Percentiles rank a stretch among this genome's conserved stretches.
Evolutionary conservation across 2,113 vertebrate species (phyloP).

Genomic region (Alexandromys fortis): DNA sequence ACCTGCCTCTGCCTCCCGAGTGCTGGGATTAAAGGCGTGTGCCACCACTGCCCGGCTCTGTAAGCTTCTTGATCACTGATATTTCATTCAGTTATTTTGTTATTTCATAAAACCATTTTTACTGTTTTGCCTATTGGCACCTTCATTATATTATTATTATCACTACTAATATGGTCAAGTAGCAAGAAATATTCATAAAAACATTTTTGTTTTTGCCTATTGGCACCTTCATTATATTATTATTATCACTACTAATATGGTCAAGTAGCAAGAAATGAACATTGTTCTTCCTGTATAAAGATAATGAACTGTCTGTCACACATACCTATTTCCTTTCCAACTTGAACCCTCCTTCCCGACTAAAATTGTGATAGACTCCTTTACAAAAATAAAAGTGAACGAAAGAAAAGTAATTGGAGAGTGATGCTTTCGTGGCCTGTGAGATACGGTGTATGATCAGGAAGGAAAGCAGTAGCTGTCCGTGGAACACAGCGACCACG

Average conservation of each 20-base stretch:
- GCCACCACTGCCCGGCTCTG: too few species aligned
- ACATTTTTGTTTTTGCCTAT: background rate
- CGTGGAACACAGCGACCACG: background rate
- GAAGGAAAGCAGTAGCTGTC: background rate
- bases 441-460: background rate
- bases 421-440: conserved; percentile 23
- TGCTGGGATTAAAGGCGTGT: too few species aligned
- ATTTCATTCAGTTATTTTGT: background rate
- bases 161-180: background rate
- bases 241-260: background rate
- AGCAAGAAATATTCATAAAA: conserved; percentile 38
- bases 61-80: background rate
- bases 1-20: too few species aligned
- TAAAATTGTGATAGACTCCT: conserved; percentile 7
- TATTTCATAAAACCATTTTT: conserved; percentile 11
- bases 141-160: background rate
- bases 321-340: background rate
- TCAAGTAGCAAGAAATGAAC: background rate
- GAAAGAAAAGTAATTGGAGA: background rate
- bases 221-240: background rate
- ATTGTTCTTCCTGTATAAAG: background rate
- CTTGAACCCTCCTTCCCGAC: background rate
- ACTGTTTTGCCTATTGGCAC: background rate
- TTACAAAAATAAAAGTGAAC: conserved; percentile 4
- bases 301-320: background rate